Evolutionary conservation across 2,797 vertebrate genomes (phyloP).

Genomic region (Myiotriccus ornatus): DNA sequence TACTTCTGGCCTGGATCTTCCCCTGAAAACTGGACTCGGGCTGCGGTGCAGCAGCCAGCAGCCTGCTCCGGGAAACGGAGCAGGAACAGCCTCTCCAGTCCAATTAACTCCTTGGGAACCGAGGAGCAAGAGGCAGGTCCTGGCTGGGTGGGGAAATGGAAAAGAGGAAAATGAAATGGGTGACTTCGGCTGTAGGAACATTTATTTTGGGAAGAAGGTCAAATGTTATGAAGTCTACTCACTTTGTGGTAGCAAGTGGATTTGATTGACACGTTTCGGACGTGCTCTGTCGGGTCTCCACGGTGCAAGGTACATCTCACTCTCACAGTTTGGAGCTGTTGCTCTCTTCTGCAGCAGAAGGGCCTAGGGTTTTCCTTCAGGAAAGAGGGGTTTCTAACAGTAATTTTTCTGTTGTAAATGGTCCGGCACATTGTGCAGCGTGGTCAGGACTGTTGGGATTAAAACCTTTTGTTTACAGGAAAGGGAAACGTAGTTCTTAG

Average conservation of each 20-base stretch:
- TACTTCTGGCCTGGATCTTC: slow-evolving; percentile 46
- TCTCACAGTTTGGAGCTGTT: background rate
- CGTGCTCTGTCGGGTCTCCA: background rate
- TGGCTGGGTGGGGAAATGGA: background rate
- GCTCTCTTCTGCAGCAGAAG: background rate
- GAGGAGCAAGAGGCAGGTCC: background rate
- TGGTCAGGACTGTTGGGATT: background rate
- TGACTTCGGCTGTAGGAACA: background rate
- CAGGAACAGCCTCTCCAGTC: background rate
- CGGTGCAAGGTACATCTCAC: background rate
- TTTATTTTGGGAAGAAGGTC: background rate
- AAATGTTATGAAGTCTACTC: background rate
- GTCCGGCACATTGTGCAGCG: fast-evolving
- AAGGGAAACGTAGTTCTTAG: background rate
- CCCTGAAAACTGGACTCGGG: slow-evolving; percentile 27
- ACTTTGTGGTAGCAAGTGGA: background rate
- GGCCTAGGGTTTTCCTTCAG: background rate
- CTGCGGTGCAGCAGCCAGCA: slow-evolving; percentile 19
- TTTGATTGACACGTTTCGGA: background rate
- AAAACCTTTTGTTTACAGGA: background rate
- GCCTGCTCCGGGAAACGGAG: background rate
- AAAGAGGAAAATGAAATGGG: background rate
- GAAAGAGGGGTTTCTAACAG: background rate
- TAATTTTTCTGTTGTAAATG: background rate
- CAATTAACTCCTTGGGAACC: slow-evolving; percentile 7